phyloP scores from a whole-genome alignment of 1,140 invertebrate species.

The Trigoniulus corallinus region DNA sequence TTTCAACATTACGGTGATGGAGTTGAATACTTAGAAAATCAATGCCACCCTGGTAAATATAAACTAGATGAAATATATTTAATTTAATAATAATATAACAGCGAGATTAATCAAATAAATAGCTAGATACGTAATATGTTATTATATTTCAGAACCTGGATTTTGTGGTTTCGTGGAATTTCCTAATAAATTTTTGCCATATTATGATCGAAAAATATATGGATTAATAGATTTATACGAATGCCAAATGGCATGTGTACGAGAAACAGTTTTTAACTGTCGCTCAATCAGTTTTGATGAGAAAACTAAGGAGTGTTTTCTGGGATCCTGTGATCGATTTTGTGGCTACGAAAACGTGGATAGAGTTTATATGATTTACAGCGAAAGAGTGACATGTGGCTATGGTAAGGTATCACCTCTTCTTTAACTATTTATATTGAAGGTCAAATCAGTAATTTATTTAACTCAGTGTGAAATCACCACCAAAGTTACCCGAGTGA shows the following conservation, averaged over 20 bases:
- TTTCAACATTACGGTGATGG: not conserved
- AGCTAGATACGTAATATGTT: no score
- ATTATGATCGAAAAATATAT: conserved; percentile 22
- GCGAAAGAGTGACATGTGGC: not conserved
- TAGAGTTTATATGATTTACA: not conserved
- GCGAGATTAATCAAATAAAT: no score
- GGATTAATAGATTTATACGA: conserved; percentile 12
- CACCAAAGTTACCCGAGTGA: no score
- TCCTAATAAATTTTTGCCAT: conserved; percentile 27
- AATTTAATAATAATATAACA: no score
- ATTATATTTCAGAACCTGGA: conserved; percentile 26
- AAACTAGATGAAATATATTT: no score
- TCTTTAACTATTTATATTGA: no score
- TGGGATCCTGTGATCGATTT: conserved; percentile 26
- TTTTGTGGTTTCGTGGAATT: conserved; percentile 32
- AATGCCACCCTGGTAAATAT: no score
- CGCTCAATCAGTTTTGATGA: conserved; percentile 32
- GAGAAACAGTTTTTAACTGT: conserved; percentile 24
- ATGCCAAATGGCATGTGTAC: conserved; percentile 30
- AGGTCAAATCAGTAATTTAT: no score
- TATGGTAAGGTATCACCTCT: no score
- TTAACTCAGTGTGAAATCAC: no score
- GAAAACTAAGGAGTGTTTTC: conserved; percentile 26
- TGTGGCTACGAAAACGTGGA: not conserved
- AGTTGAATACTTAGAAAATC: not conserved